These are phyloP conservation scores for Fregetta grallaria DNA, from an alignment of 2,113 vertebrate genomes.

Conservation along the genomic window DNA sequence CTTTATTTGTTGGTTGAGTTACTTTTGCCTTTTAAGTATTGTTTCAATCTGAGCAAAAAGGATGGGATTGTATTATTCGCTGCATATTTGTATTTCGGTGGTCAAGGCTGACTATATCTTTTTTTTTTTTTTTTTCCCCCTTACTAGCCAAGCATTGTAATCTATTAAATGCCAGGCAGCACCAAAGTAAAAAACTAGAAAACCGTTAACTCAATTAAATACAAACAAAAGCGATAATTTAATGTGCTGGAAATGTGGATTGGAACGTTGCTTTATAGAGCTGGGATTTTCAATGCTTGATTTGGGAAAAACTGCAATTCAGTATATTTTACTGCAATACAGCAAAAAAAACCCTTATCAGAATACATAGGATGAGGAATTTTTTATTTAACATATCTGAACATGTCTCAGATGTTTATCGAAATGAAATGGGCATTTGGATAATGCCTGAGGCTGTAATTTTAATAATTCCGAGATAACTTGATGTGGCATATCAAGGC, in stretches of 20 bases:
- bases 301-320: not conserved
- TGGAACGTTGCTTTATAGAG: not conserved
- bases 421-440: slow-evolving; percentile 30
- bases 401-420: not conserved
- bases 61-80: not conserved
- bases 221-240: not conserved
- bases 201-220: not conserved
- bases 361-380: not conserved
- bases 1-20: not conserved
- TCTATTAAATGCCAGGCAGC: not conserved
- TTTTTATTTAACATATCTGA: not conserved
- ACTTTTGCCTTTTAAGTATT: not conserved
- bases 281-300: not conserved
- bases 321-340: not conserved
- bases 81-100: not conserved
- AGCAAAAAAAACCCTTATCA: not conserved
- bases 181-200: not conserved
- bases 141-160: not conserved
- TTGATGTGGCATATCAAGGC: slow-evolving; percentile 29
- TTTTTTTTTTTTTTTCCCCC: not conserved
- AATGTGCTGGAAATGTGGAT: not conserved
- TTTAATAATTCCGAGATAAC: slow-evolving; percentile 41
- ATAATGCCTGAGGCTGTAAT: slow-evolving; percentile 41
- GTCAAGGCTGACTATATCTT: not conserved
- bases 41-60: not conserved